Evolutionary conservation across 2,888 invertebrate genomes (phyloP).

Genomic region (Ichneumoninae sp.): DNA sequence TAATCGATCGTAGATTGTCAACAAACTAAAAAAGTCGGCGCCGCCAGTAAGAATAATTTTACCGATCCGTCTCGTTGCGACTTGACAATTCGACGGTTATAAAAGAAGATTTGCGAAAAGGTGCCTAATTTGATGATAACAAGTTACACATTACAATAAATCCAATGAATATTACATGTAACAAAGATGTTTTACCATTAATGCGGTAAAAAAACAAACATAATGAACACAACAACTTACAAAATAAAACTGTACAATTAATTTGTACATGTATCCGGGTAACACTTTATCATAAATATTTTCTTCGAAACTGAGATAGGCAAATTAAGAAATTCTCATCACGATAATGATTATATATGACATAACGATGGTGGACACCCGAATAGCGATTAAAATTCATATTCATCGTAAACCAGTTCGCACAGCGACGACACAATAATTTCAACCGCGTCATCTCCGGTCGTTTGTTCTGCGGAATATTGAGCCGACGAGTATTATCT

Average conservation of each 20-base stretch:
- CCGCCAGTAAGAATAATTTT: too few species aligned
- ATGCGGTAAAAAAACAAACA: neutral
- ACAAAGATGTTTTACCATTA: neutral
- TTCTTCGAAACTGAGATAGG: neutral
- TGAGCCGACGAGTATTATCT: neutral
- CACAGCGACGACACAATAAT: neutral
- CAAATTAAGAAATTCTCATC: neutral
- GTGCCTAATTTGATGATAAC: neutral
- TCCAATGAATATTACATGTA: neutral
- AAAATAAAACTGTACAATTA: slow-evolving; percentile 2
- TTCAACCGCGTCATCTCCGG: neutral
- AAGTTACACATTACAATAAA: neutral
- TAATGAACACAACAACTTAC: neutral
- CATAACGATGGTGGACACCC: neutral
- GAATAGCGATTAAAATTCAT: neutral
- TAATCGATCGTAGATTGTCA: too few species aligned
- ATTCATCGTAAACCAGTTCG: neutral
- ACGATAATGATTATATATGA: neutral
- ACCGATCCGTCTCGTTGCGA: too few species aligned
- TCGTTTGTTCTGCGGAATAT: neutral
- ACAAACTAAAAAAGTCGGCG: too few species aligned
- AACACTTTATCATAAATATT: neutral
- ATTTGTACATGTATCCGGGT: neutral
- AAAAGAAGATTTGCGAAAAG: too few species aligned
- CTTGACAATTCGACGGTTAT: too few species aligned